These are phyloP conservation scores for Drosophila triauraria DNA, from an alignment of 1,140 invertebrate species.

Conservation along the genomic window DNA sequence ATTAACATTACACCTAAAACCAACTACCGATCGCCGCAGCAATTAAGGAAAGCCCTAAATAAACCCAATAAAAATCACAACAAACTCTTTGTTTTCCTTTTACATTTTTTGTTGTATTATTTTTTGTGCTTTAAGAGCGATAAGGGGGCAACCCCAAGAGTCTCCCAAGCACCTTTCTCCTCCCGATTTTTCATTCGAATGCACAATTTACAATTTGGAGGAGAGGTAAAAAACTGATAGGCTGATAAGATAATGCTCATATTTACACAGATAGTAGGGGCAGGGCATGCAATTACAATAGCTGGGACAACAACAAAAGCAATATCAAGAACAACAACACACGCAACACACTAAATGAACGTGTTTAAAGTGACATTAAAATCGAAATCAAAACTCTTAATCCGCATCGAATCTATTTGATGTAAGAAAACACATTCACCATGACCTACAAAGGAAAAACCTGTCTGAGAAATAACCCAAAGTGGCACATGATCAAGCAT, in stretches of 20 bases:
- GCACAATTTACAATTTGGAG: constrained; percentile 29
- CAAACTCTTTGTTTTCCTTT: constrained; percentile 17
- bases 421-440: constrained; percentile 56
- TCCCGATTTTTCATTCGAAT: constrained; percentile 2
- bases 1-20: neutral
- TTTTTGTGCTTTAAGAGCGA: neutral
- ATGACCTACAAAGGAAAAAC: constrained; percentile 60
- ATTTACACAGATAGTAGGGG: constrained; percentile 46
- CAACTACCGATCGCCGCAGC: neutral
- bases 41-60: constrained; percentile 33
- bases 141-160: constrained; percentile 45
- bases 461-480: constrained; percentile 12
- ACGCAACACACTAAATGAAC: constrained; percentile 10
- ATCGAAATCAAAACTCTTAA: constrained; percentile 6
- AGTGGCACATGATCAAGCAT: neutral
- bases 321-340: constrained; percentile 3
- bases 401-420: neutral
- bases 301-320: constrained; percentile 10
- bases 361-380: constrained; percentile 1
- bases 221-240: constrained; percentile 49
- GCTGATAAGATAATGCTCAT: constrained; percentile 59
- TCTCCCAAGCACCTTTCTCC: constrained; percentile 1
- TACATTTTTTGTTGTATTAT: neutral
- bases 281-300: constrained; percentile 57
- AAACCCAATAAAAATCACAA: constrained; percentile 26